Evolutionary conservation across 1,140 invertebrate species (phyloP).

Genomic region (Drosophila suzukii): DNA sequence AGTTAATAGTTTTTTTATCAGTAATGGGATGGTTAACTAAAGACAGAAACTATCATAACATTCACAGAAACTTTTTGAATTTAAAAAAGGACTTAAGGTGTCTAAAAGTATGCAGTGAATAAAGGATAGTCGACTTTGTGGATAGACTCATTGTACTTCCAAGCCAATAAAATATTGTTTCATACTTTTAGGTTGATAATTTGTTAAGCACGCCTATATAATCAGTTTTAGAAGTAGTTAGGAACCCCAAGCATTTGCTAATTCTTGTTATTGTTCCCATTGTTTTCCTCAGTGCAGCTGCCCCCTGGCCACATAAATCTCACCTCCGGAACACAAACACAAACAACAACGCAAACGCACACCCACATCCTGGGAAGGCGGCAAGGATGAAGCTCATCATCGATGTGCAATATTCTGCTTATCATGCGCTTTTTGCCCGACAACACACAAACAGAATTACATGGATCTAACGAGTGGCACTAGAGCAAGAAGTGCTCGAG

Average conservation of each 20-base stretch:
- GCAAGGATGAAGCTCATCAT: slow-evolving; percentile 63
- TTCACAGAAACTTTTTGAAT: not conserved
- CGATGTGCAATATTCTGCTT: slow-evolving; percentile 81
- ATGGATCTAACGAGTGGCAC: slow-evolving; percentile 65
- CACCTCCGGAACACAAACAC: slow-evolving; percentile 19
- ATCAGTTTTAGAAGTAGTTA: not conserved
- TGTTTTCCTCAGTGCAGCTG: slow-evolving; percentile 9
- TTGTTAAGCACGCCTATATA: too few relatives aligned
- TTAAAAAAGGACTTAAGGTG: too few relatives aligned
- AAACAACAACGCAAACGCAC: not conserved
- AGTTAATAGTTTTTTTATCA: too few relatives aligned
- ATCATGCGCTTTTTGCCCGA: slow-evolving; percentile 70
- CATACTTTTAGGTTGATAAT: too few relatives aligned
- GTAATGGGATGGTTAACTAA: too few relatives aligned
- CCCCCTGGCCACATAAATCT: slow-evolving; percentile 45
- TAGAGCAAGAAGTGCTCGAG: slow-evolving; percentile 55
- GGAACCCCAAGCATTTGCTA: not conserved
- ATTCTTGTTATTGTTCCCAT: not conserved
- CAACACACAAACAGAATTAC: slow-evolving; percentile 46
- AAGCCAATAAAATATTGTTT: too few relatives aligned
- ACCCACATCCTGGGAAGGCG: slow-evolving; percentile 5
- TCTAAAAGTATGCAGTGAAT: too few relatives aligned
- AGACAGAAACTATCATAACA: too few relatives aligned
- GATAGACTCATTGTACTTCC: too few relatives aligned
- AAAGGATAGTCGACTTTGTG: too few relatives aligned